Percentiles rank a stretch among this genome's conserved stretches.
Evolutionary conservation across 2,113 vertebrate genomes (phyloP).

Genomic region (Zosterops borbonicus): DNA sequence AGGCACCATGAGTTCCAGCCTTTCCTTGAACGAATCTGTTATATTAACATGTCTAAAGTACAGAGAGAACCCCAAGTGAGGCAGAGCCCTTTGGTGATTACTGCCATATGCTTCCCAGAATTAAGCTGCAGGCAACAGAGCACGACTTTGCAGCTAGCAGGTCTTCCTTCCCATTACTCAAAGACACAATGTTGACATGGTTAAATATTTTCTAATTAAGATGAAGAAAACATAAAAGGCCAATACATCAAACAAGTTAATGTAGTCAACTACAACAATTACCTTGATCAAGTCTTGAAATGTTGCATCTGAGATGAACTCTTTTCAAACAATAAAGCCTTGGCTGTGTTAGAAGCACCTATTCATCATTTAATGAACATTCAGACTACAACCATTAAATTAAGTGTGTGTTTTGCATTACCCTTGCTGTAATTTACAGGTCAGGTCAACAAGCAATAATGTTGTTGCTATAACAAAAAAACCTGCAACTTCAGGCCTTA

Average conservation of each 20-base stretch:
- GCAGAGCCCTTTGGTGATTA: neutral
- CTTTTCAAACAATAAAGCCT: conserved; percentile 29
- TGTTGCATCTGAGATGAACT: neutral
- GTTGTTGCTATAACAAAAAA: neutral
- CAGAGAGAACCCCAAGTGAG: neutral
- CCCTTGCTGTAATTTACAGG: neutral
- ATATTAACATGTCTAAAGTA: neutral
- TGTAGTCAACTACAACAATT: neutral
- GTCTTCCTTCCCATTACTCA: neutral
- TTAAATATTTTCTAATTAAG: conserved; percentile 17
- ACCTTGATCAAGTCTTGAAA: neutral
- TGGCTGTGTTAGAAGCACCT: neutral
- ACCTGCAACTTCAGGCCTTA: neutral
- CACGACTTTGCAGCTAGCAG: neutral
- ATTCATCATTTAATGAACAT: conserved; percentile 22
- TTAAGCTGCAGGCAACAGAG: neutral
- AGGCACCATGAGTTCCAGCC: neutral
- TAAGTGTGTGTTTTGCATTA: neutral
- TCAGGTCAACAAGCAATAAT: neutral
- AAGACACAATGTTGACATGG: neutral
- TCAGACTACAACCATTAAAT: neutral
- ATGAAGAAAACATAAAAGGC: neutral
- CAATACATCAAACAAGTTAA: conserved; percentile 13
- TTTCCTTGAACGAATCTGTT: neutral
- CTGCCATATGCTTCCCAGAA: neutral